A percentile compares a stretch with the other conserved stretches of the same genome.
Conservation (phyloP, 2,797 vertebrate genomes). For the Tachyglossus aculeatus region DNA sequence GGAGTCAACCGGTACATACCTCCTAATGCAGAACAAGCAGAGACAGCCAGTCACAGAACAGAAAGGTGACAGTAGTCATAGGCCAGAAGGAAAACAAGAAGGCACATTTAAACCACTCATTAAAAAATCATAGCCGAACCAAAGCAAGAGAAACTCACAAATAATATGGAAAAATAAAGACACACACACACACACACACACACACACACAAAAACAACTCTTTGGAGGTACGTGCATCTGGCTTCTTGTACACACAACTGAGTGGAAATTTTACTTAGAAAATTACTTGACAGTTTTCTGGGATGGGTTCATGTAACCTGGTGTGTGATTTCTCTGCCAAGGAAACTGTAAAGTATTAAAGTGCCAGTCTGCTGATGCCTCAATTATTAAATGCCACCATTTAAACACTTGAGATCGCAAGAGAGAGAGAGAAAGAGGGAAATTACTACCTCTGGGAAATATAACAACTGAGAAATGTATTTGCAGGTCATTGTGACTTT, state of each 20-base stretch:
- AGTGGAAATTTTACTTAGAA: constrained; percentile 5
- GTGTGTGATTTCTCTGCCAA: constrained; percentile 29
- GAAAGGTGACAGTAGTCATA: constrained; percentile 84
- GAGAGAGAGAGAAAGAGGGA: too few species aligned
- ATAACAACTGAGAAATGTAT: constrained; percentile 6
- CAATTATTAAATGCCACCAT: constrained; percentile 27
- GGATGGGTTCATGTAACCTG: constrained; percentile 26
- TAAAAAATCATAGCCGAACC: constrained; percentile 75
- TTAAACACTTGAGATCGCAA: constrained; percentile 16
- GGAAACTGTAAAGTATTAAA: not conserved
- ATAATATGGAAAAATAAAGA: constrained; percentile 71
- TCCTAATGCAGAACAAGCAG: constrained; percentile 90
- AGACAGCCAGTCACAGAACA: constrained; percentile 91
- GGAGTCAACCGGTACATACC: constrained; percentile 83
- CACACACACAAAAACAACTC: constrained; percentile 71
- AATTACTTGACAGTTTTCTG: constrained; percentile 34
- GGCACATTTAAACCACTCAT: constrained; percentile 84
- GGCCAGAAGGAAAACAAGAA: constrained; percentile 86
- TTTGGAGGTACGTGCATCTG: constrained; percentile 49
- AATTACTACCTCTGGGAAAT: not conserved
- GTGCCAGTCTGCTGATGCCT: constrained; percentile 21
- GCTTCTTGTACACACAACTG: constrained; percentile 52
- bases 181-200: constrained; percentile 71
- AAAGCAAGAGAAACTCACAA: constrained; percentile 78
- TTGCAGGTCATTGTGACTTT: not conserved